A percentile compares a stretch with the other conserved stretches of the same genome.
phyloP scores from a whole-genome alignment of 1,140 invertebrate species.

The Ladona fulva region DNA sequence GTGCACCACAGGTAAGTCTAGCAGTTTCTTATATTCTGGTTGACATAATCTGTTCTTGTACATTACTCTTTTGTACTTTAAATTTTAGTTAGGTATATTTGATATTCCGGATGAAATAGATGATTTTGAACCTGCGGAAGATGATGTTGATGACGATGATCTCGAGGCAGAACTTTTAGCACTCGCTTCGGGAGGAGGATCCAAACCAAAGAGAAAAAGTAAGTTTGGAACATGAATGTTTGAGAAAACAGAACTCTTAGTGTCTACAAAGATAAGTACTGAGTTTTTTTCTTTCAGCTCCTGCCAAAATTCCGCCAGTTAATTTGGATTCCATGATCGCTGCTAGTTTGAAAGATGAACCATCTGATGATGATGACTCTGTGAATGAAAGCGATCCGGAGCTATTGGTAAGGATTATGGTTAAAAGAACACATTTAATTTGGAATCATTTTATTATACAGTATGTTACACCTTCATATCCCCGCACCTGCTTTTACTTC shows the following conservation, averaged over 20 bases:
- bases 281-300: constrained; percentile 23
- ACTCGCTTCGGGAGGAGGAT: constrained; percentile 46
- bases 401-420: constrained; percentile 48
- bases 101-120: constrained; percentile 30
- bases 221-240: constrained; percentile 22
- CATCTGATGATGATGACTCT: constrained; percentile 60
- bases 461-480: too few relatives aligned
- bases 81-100: constrained; percentile 11
- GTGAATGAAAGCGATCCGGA: constrained; percentile 67
- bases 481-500: too few relatives aligned
- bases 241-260: constrained; percentile 4
- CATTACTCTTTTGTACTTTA: background rate
- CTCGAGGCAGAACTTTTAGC: constrained; percentile 78
- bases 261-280: constrained; percentile 13
- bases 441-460: too few relatives aligned
- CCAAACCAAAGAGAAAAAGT: constrained; percentile 36
- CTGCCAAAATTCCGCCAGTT: constrained; percentile 33
- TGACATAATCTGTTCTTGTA: background rate
- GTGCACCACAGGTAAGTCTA: constrained; percentile 46
- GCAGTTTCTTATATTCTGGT: constrained; percentile 13
- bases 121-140: constrained; percentile 36
- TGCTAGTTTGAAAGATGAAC: constrained; percentile 61
- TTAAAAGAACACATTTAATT: too few relatives aligned
- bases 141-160: constrained; percentile 53
- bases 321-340: constrained; percentile 63